phyloP scores from a whole-genome alignment of 2,888 invertebrate species.

The Cerastis rubricosa region DNA sequence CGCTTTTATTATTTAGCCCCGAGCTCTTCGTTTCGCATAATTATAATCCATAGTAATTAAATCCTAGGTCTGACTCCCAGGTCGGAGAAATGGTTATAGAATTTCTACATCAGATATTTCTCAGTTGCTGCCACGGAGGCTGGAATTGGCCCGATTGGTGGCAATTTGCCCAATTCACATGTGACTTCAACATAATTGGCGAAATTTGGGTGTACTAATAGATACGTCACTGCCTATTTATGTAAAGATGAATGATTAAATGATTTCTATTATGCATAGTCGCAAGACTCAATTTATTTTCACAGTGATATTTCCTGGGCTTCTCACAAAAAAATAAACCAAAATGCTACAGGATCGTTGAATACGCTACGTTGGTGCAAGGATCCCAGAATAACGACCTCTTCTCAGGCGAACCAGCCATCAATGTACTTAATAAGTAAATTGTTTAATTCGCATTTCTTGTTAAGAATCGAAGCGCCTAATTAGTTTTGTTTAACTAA shows the following conservation, averaged over 20 bases:
- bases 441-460: constrained; percentile 56
- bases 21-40: neutral
- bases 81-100: neutral
- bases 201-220: neutral
- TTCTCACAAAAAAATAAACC: neutral
- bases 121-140: no score
- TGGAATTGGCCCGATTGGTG: neutral
- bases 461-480: constrained; percentile 46
- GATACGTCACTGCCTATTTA: neutral
- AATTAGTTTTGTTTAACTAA: constrained; percentile 59
- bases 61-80: neutral
- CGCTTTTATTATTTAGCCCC: neutral
- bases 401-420: constrained; percentile 45
- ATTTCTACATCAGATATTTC: neutral
- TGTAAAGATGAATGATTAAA: neutral
- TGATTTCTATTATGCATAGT: neutral
- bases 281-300: neutral
- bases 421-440: constrained; percentile 54
- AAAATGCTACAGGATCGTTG: neutral
- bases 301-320: neutral
- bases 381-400: constrained; percentile 24
- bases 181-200: neutral
- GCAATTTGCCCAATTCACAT: neutral
- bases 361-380: neutral
- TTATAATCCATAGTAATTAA: neutral